These are phyloP conservation scores for Caenorhabditis sp. DNA, from an alignment of 2,888 invertebrate species.

Conservation along the genomic window DNA sequence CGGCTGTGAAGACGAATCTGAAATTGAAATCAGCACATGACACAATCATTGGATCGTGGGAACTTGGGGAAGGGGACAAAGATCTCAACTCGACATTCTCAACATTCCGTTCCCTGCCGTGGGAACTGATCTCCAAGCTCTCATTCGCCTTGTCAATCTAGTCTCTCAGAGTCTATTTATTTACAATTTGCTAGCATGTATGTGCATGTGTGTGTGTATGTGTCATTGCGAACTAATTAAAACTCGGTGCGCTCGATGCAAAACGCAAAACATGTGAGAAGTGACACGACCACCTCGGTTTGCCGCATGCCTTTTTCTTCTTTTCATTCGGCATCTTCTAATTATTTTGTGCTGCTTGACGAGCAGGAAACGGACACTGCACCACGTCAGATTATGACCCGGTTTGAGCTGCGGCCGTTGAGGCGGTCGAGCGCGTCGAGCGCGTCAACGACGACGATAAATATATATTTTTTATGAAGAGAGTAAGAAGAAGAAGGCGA, in stretches of 20 bases:
- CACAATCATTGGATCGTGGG: not conserved
- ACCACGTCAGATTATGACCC: conserved; percentile 52
- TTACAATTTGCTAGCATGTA: conserved; percentile 29
- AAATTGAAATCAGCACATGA: not conserved
- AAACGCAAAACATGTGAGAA: conserved; percentile 47
- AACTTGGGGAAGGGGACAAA: too few species aligned
- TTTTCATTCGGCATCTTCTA: too few species aligned
- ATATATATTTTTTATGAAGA: conserved; percentile 35
- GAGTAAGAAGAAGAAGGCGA: conserved; percentile 6
- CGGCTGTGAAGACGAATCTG: conserved; percentile 26
- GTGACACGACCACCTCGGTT: conserved; percentile 32
- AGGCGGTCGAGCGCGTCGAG: not conserved
- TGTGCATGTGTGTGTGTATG: conserved; percentile 21
- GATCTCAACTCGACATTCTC: too few species aligned
- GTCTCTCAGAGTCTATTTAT: not conserved
- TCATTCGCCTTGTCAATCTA: not conserved
- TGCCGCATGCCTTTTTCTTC: not conserved
- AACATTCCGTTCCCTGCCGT: not conserved
- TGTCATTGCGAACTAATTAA: conserved; percentile 56
- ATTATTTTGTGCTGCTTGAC: conserved; percentile 28
- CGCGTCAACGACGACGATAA: conserved; percentile 14
- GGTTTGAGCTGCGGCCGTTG: conserved; percentile 23
- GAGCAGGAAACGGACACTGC: not conserved
- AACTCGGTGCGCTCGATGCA: conserved; percentile 30
- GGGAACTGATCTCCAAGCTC: not conserved